Percentiles rank a stretch among this genome's conserved stretches.
These are phyloP conservation scores for Ormyrus rosae DNA, from an alignment of 2,888 invertebrate species.

Conservation along the genomic window DNA sequence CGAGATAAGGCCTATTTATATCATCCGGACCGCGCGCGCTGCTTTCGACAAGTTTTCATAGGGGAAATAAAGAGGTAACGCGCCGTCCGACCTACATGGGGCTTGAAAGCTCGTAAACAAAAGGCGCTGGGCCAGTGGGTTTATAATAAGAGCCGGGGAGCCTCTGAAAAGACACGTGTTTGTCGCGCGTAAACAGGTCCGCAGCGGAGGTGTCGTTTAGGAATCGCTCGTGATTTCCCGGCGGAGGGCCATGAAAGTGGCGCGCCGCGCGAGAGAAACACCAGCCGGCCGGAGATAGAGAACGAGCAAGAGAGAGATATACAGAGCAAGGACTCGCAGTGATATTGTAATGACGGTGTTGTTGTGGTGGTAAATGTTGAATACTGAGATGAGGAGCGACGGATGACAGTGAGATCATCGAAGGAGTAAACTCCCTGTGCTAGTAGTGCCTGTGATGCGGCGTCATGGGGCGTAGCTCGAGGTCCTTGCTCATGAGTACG, in stretches of 20 bases:
- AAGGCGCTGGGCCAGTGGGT: not conserved
- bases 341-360: too few species aligned
- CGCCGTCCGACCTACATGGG: not conserved
- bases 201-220: not conserved
- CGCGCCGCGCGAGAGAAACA: not conserved
- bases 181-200: conserved; percentile 38
- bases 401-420: conserved; percentile 28
- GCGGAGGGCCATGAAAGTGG: conserved; percentile 43
- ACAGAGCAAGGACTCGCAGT: not conserved
- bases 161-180: conserved; percentile 37
- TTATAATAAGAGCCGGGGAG: not conserved
- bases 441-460: conserved; percentile 24
- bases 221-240: conserved; percentile 46
- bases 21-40: too few species aligned
- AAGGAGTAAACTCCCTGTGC: conserved; percentile 23
- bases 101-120: not conserved
- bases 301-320: too few species aligned
- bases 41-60: not conserved
- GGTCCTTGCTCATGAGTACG: conserved; percentile 67
- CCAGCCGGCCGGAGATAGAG: too few species aligned
- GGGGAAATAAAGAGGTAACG: not conserved
- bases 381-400: not conserved
- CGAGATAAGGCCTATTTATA: conserved; percentile 26
- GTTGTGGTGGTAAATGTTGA: too few species aligned
- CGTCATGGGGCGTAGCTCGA: conserved; percentile 72